phyloP scores from a whole-genome alignment of 2,888 invertebrate genomes.

The Synanthedon formicaeformis region DNA sequence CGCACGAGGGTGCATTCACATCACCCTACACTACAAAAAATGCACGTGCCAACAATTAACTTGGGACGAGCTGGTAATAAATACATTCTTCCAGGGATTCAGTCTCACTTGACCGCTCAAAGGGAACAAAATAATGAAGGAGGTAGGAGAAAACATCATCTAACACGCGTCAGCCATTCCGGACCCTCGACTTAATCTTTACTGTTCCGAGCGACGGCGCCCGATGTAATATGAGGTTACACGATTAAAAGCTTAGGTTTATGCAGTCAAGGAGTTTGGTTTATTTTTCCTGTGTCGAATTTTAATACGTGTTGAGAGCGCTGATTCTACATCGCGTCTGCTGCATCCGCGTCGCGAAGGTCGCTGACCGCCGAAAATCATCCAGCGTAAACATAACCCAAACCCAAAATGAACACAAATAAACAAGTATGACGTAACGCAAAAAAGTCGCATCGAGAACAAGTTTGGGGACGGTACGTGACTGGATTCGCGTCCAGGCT shows the following conservation, averaged over 20 bases:
- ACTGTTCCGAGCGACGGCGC: slow-evolving; percentile 42
- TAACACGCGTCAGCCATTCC: slow-evolving; percentile 41
- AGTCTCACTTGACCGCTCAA: slow-evolving; percentile 47
- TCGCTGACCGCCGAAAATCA: slow-evolving; percentile 60
- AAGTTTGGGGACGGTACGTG: slow-evolving; percentile 5
- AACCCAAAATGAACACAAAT: slow-evolving; percentile 17
- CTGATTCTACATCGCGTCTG: slow-evolving; percentile 29
- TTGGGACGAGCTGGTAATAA: slow-evolving; percentile 37
- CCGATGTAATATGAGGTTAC: slow-evolving; percentile 22
- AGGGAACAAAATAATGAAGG: slow-evolving; percentile 30
- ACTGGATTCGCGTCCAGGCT: not conserved
- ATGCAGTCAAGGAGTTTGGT: slow-evolving; percentile 13
- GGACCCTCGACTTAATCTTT: slow-evolving; percentile 19
- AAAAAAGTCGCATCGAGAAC: slow-evolving; percentile 7
- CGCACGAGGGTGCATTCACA: slow-evolving; percentile 39
- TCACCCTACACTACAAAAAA: slow-evolving; percentile 38
- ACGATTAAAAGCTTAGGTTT: slow-evolving; percentile 16
- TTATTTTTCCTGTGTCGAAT: slow-evolving; percentile 33
- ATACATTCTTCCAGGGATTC: slow-evolving; percentile 26
- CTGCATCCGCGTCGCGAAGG: slow-evolving; percentile 45
- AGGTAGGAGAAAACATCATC: slow-evolving; percentile 35
- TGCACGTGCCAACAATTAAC: slow-evolving; percentile 64
- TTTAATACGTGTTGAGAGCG: slow-evolving; percentile 33
- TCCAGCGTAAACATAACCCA: slow-evolving; percentile 37
- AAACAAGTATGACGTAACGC: slow-evolving; percentile 11